Percentiles rank a stretch among this genome's conserved stretches.
Evolutionary conservation across 2,797 vertebrate species (phyloP).

Genomic region (Scolopax bukidnonensis): DNA sequence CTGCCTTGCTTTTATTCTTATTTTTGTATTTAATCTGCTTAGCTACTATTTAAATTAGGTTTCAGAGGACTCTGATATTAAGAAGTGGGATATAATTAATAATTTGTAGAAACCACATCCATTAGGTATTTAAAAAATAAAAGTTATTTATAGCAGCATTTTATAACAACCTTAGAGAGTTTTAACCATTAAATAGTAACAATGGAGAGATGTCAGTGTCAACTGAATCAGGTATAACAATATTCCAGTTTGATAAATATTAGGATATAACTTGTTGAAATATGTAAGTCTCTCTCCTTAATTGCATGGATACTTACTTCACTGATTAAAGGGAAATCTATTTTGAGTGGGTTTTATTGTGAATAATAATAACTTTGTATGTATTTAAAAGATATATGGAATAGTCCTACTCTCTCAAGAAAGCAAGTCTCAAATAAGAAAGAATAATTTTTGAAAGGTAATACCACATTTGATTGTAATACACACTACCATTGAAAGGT

Average conservation of each 20-base stretch:
- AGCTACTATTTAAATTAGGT: not conserved
- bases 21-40: not conserved
- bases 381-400: not conserved
- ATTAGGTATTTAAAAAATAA: not conserved
- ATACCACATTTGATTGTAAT: not conserved
- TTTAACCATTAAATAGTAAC: not conserved
- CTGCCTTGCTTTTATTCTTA: not conserved
- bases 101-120: not conserved
- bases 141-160: conserved; percentile 20
- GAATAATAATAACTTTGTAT: not conserved
- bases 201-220: not conserved
- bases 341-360: not conserved
- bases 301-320: not conserved
- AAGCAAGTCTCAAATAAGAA: not conserved
- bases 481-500: not conserved
- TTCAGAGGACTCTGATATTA: conserved; percentile 12
- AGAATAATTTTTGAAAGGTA: not conserved
- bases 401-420: not conserved
- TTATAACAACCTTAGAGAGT: not conserved
- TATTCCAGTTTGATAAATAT: not conserved
- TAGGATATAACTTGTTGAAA: not conserved
- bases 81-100: not conserved
- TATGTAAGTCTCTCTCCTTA: not conserved
- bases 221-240: not conserved
- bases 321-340: not conserved